A percentile compares a stretch with the other conserved stretches of the same genome.
phyloP scores from a whole-genome alignment of 2,797 vertebrate species.

The Megaceryle alcyon region DNA sequence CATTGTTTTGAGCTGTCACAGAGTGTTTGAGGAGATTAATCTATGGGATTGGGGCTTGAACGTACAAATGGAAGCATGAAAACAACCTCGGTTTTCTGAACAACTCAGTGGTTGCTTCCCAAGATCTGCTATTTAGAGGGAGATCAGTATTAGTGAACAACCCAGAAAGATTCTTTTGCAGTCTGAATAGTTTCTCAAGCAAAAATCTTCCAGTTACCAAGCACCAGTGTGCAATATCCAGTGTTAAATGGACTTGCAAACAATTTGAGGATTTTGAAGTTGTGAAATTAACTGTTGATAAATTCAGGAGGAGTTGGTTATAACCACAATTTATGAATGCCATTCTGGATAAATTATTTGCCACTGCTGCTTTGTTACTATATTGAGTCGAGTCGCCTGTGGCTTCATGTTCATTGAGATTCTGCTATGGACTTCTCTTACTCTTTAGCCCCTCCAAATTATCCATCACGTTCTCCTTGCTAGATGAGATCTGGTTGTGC shows the following conservation, averaged over 20 bases:
- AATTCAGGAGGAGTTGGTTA: not conserved
- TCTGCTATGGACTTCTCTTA: not conserved
- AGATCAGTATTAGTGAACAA: not conserved
- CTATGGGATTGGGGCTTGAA: not conserved
- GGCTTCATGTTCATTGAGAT: not conserved
- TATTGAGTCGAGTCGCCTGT: not conserved
- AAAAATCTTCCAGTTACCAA: not conserved
- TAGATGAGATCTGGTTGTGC: not conserved
- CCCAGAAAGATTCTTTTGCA: not conserved
- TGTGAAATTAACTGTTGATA: not conserved
- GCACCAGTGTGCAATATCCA: not conserved
- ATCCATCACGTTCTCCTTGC: not conserved
- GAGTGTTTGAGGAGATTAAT: not conserved
- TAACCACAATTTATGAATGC: not conserved
- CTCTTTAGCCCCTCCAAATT: not conserved
- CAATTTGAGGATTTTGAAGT: not conserved
- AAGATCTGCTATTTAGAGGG: not conserved
- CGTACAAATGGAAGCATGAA: not conserved
- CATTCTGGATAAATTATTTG: not conserved
- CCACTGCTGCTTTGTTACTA: not conserved
- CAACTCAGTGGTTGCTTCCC: not conserved
- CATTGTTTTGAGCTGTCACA: not conserved
- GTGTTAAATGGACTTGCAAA: not conserved
- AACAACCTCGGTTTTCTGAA: conserved; percentile 4
- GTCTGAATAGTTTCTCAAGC: not conserved